phyloP scores from a whole-genome alignment of 1,140 invertebrate genomes.

The Cryptotermes secundus region DNA sequence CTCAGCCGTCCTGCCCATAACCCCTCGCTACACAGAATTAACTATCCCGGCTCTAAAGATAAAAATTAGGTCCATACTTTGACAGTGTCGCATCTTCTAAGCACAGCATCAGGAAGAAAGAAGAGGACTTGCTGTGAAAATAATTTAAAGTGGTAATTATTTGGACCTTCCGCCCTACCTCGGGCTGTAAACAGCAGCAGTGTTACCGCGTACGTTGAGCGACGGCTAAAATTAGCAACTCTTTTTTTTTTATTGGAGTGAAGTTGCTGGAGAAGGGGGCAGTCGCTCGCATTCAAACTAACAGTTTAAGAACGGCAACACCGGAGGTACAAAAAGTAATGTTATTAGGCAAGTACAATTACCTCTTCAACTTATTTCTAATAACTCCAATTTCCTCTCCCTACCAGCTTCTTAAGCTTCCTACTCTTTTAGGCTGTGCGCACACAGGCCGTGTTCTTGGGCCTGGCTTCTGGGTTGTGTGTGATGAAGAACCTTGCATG shows the following conservation, averaged over 20 bases:
- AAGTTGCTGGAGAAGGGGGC: not conserved
- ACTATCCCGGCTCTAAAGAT: not conserved
- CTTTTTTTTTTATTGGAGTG: not conserved
- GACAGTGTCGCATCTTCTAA: not conserved
- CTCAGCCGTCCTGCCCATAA: no score
- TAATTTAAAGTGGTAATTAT: slow-evolving; percentile 8
- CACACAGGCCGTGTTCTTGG: not conserved
- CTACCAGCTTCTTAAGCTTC: not conserved
- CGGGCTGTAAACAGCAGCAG: not conserved
- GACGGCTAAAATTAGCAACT: not conserved
- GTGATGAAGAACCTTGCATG: no score
- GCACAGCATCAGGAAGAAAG: not conserved
- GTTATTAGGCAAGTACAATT: not conserved
- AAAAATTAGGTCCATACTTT: not conserved
- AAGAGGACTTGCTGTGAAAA: not conserved
- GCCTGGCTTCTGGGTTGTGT: not conserved
- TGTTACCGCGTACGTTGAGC: not conserved
- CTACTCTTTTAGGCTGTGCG: not conserved
- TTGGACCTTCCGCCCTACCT: not conserved
- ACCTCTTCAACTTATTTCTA: not conserved
- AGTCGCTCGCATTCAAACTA: not conserved
- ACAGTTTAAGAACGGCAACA: not conserved
- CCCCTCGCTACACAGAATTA: no score
- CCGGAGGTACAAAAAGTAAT: not conserved
- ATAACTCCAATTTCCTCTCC: not conserved